A percentile compares a stretch with the other conserved stretches of the same genome.
phyloP scores from a whole-genome alignment of 2,888 invertebrate genomes.

The Lepidochitona cinerea region DNA sequence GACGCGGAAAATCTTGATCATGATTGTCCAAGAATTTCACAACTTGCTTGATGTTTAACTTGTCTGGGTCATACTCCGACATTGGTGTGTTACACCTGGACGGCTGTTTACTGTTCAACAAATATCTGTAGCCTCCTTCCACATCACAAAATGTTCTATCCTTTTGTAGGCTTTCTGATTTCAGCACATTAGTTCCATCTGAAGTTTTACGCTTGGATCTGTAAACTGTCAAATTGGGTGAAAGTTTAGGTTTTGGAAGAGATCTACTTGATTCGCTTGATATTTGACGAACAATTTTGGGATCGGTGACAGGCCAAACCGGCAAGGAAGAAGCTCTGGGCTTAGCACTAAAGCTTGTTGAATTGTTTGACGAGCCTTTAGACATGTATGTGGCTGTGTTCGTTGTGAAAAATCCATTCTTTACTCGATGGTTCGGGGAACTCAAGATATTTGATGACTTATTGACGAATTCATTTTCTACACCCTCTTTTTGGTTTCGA shows the following conservation, averaged over 20 bases:
- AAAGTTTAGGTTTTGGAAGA: background rate
- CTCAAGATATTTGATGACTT: background rate
- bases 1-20: background rate
- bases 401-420: background rate
- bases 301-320: background rate
- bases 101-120: slow-evolving; percentile 51
- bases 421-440: background rate
- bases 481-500: background rate
- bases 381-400: background rate
- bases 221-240: too few relatives aligned
- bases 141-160: too few relatives aligned
- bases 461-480: background rate
- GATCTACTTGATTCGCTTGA: background rate
- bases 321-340: background rate
- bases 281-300: background rate
- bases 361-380: background rate
- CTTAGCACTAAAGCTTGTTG: background rate
- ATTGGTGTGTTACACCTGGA: slow-evolving; percentile 56
- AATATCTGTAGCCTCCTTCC: slow-evolving; percentile 38
- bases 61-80: slow-evolving; percentile 58
- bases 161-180: too few relatives aligned
- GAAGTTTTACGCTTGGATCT: too few relatives aligned
- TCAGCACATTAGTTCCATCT: too few relatives aligned
- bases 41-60: slow-evolving; percentile 58
- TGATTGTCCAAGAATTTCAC: slow-evolving; percentile 50